phyloP scores from a whole-genome alignment of 1,140 invertebrate species.

The Sminthurides bifidus region DNA sequence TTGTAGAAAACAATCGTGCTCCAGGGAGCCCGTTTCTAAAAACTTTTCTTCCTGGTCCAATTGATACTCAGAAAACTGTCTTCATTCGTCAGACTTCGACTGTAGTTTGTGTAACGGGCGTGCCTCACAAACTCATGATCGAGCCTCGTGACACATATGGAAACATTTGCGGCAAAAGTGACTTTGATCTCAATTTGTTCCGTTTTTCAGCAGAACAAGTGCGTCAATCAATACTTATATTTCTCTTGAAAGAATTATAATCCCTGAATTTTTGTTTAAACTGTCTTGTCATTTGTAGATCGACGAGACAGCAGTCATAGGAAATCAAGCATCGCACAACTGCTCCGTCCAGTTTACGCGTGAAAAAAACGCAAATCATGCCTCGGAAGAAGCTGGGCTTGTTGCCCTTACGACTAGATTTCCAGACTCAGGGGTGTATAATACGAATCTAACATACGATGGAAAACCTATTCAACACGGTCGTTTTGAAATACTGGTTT shows the following conservation, averaged over 20 bases:
- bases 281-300: constrained; percentile 12
- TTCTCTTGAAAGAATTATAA: background rate
- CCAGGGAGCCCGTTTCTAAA: constrained; percentile 50
- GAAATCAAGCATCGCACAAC: constrained; percentile 13
- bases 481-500: constrained; percentile 81
- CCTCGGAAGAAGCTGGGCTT: constrained; percentile 8
- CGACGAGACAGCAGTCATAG: constrained; percentile 10
- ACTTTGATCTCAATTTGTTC: constrained; percentile 27
- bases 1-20: constrained; percentile 36
- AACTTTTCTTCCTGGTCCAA: constrained; percentile 52
- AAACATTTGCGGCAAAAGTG: constrained; percentile 52
- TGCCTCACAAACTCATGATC: constrained; percentile 65
- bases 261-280: background rate
- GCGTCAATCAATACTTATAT: background rate
- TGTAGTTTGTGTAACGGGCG: constrained; percentile 64
- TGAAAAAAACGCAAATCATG: constrained; percentile 13
- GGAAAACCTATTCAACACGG: constrained; percentile 71
- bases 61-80: constrained; percentile 69
- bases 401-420: constrained; percentile 21
- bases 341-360: constrained; percentile 27
- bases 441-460: constrained; percentile 49
- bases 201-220: constrained; percentile 26
- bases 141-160: constrained; percentile 80
- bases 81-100: constrained; percentile 77
- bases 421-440: constrained; percentile 26